Evolutionary conservation across 2,888 invertebrate genomes (phyloP).

Genomic region (Aphrophora alni): DNA sequence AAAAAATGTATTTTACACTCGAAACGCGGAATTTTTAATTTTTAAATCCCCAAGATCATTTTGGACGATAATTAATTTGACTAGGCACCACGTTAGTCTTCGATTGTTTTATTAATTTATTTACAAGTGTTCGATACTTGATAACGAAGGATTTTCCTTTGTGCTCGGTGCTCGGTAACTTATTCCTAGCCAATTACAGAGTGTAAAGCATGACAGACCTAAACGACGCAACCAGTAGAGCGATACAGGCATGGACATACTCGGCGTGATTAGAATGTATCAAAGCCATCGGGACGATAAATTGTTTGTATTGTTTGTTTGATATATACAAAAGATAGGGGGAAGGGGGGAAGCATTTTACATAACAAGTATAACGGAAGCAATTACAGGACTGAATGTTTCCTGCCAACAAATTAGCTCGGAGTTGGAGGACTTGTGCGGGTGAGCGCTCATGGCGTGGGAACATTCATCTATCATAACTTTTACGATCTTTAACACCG

Average conservation of each 20-base stretch:
- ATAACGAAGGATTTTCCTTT: no score
- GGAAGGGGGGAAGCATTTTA: slow-evolving; percentile 36
- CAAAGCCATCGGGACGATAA: slow-evolving; percentile 25
- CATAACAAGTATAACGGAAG: slow-evolving; percentile 42
- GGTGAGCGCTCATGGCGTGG: not conserved
- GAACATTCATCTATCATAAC: not conserved
- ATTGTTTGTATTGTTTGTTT: slow-evolving; percentile 39
- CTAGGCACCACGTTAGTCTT: no score
- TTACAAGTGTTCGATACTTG: no score
- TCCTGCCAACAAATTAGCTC: slow-evolving; percentile 38
- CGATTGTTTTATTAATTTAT: no score
- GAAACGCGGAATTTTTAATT: no score
- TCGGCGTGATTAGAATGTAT: not conserved
- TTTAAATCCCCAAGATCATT: no score
- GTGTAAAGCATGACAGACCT: slow-evolving; percentile 14
- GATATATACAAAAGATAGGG: slow-evolving; percentile 5
- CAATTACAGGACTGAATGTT: slow-evolving; percentile 38
- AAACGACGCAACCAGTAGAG: not conserved
- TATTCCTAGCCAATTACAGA: not conserved
- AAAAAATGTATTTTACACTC: no score
- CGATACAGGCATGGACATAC: not conserved
- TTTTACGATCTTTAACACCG: no score
- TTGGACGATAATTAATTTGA: no score
- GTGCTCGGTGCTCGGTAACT: no score
- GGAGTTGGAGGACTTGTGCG: not conserved